Base-by-base conservation (phyloP, 2,888 invertebrate genomes). In the Apotomis betuletana region DNA sequence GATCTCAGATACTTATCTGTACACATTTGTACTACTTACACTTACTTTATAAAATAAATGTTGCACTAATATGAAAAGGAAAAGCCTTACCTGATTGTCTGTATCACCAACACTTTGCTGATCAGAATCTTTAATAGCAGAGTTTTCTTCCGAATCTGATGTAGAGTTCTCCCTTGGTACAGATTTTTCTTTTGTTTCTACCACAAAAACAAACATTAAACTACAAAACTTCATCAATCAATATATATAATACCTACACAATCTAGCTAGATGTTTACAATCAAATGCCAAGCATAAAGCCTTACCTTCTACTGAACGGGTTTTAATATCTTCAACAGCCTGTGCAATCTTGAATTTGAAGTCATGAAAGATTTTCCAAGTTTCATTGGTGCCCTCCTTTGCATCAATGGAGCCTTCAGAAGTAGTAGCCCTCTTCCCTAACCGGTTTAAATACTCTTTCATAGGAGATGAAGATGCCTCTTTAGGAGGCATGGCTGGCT, bases 241-340 rank as follows among this genome's bases (percentile, higher is more conserved):
- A 55, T 15, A 55, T 27, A 12, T 4, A 27, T 27, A 55, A 15
- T 27, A 55, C 8, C 8, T 49, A 49, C 49, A 10, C 12, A 3
- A 49, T 49, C 27, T 15, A 61, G 46, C 12, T 49, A 46, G 12
- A 10, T 27, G 44, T 46, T 12, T n/a, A 51, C 13, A 69, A 51
- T 63, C 49, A 69, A 36, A 8, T 51, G 59, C 46, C n/a, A 54
- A 44, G n/a, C 54, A 44, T 4, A 13, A n/a, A 60, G 6, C 76
- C 75, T 83, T 88, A 87, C 94, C 94, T 78, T 95, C 95, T 75
- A 87, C 91, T 78, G 96, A 96, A 70, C 95, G 95, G 9, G 95
- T 95, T 71, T 96, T 92, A 89, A 96, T 96, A 74, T 96, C 96
- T 83, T 96, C 96, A 62, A 96, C 96, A 52, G 96, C 96, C 83